phyloP scores from a whole-genome alignment of 1,140 invertebrate genomes.

The Drosophila truncata region DNA sequence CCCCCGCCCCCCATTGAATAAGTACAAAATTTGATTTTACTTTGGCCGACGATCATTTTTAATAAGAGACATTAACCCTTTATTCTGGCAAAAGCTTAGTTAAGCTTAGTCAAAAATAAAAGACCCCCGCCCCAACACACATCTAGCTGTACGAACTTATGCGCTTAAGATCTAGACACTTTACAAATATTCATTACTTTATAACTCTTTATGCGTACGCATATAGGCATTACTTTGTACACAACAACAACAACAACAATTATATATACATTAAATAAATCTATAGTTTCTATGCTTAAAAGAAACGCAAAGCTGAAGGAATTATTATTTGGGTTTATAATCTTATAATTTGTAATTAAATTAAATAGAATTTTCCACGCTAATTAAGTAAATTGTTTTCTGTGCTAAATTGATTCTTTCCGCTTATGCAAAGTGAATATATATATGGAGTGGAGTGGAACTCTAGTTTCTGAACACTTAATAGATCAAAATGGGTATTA shows the following conservation, averaged over 20 bases:
- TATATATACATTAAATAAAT: constrained; percentile 40
- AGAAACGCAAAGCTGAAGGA: constrained; percentile 19
- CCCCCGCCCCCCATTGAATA: constrained; percentile 33
- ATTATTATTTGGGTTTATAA: constrained; percentile 4
- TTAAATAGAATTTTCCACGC: not conserved
- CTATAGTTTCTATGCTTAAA: constrained; percentile 39
- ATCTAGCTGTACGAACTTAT: constrained; percentile 34
- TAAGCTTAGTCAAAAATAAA: constrained; percentile 1
- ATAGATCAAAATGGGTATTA: not conserved
- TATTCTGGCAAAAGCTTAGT: constrained; percentile 11
- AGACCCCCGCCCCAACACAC: not conserved
- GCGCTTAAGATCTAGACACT: constrained; percentile 36
- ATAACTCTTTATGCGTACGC: constrained; percentile 26
- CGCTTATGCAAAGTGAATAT: not conserved
- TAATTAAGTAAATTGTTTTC: not conserved
- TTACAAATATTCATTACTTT: constrained; percentile 17
- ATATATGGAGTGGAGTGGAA: too few relatives aligned
- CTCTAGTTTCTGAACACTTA: not conserved
- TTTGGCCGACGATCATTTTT: constrained; percentile 12
- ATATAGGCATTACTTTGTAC: constrained; percentile 34
- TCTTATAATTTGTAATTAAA: not conserved
- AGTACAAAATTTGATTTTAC: constrained; percentile 69
- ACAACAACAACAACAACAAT: too few relatives aligned
- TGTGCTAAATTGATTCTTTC: not conserved
- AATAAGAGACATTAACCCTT: not conserved